These are phyloP conservation scores for Pagrus major DNA, from an alignment of 2,113 vertebrate genomes.

Conservation along the genomic window DNA sequence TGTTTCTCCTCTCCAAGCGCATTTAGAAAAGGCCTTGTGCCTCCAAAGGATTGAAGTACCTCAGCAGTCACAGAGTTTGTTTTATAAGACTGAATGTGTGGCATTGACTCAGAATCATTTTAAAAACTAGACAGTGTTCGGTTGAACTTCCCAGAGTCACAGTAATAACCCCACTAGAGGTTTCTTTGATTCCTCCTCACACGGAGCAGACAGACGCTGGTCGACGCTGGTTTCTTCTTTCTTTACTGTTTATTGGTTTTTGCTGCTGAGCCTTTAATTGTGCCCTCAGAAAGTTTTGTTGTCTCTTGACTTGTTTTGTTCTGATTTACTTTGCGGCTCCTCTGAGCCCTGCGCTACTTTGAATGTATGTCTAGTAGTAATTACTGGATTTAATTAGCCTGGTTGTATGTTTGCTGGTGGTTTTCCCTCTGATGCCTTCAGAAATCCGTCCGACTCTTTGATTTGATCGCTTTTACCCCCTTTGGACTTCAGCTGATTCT, in stretches of 20 bases:
- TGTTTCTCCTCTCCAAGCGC: no score
- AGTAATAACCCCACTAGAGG: slow-evolving; percentile 10
- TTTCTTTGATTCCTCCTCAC: slow-evolving; percentile 21
- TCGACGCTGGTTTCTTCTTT: background rate
- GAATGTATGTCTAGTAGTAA: slow-evolving; percentile 18
- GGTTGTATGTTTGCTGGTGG: background rate
- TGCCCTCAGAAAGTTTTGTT: slow-evolving; percentile 33
- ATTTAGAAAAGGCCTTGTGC: background rate
- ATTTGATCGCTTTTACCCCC: background rate
- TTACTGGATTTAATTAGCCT: slow-evolving; percentile 49
- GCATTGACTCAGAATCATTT: background rate
- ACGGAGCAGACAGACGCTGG: background rate
- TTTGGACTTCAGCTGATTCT: background rate
- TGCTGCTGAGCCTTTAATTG: slow-evolving; percentile 23
- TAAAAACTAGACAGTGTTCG: background rate
- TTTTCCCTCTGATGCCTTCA: slow-evolving; percentile 10
- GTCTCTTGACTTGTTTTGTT: slow-evolving; percentile 29
- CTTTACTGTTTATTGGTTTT: slow-evolving; percentile 16
- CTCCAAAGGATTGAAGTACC: background rate
- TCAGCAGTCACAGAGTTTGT: background rate
- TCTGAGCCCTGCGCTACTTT: background rate
- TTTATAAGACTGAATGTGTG: background rate
- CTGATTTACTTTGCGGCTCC: slow-evolving; percentile 18
- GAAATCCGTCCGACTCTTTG: slow-evolving; percentile 1
- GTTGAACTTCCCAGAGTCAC: slow-evolving; percentile 2